phyloP scores from a whole-genome alignment of 2,888 invertebrate species.

The Perizoma affinitatum region DNA sequence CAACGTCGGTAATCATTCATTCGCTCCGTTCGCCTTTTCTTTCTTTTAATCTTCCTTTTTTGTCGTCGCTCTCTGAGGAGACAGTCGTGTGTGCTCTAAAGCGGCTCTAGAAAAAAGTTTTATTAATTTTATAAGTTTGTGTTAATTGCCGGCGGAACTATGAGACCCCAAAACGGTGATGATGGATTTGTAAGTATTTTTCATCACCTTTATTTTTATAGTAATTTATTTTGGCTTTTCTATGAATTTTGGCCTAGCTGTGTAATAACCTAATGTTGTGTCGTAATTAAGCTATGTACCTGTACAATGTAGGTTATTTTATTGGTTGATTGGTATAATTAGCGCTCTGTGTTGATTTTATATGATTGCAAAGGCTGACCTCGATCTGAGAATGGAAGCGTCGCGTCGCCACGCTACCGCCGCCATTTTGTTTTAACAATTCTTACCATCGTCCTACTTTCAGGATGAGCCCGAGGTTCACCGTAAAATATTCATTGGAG shows the following conservation, averaged over 20 bases:
- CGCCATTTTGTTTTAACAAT: constrained; percentile 77
- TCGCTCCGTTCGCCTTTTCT: constrained; percentile 24
- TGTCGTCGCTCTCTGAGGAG: constrained; percentile 64
- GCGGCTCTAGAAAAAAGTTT: constrained; percentile 30
- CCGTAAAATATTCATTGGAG: constrained; percentile 97
- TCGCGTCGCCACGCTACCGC: constrained; percentile 45
- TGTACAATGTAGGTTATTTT: background rate
- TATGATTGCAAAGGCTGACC: constrained; percentile 2
- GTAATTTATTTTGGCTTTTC: background rate
- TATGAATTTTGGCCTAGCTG: background rate
- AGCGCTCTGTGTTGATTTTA: background rate
- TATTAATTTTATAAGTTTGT: constrained; percentile 14
- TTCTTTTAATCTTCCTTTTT: constrained; percentile 59
- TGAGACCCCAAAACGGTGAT: constrained; percentile 80
- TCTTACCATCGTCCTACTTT: constrained; percentile 67
- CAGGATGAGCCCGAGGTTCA: constrained; percentile 92
- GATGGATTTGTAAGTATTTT: constrained; percentile 75
- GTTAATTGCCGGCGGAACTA: constrained; percentile 41
- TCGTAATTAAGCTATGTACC: background rate
- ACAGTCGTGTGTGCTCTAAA: constrained; percentile 48
- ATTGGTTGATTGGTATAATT: background rate
- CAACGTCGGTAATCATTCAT: constrained; percentile 4
- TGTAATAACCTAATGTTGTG: constrained; percentile 5
- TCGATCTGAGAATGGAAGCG: constrained; percentile 2
- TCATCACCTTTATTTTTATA: background rate